Percentiles rank a stretch among this genome's conserved stretches.
Conservation (phyloP, 2,888 invertebrate species). For the Lomographa bimaculata region DNA sequence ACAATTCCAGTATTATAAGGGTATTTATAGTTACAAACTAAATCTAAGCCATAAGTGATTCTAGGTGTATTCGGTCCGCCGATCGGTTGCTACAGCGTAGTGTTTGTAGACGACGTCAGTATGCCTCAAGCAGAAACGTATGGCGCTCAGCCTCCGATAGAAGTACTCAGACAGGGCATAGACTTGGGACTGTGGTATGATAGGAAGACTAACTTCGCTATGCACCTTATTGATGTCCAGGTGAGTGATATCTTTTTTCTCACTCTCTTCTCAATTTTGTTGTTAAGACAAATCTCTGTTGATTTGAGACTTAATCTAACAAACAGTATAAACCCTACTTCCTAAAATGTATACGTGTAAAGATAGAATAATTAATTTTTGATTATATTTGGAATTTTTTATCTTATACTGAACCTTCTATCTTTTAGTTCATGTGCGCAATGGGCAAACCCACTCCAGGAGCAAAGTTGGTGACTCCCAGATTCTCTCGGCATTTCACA, state of each 20-base stretch:
- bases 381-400: no score
- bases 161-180: constrained; percentile 94
- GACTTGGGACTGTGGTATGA: constrained; percentile 97
- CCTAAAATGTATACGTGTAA: no score
- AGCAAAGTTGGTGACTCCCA: constrained; percentile 91
- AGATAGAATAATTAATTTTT: no score
- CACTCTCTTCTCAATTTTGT: no score
- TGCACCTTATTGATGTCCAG: constrained; percentile 93
- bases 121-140: constrained; percentile 96
- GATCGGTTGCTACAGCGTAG: constrained; percentile 93
- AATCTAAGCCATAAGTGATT: no score
- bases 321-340: no score
- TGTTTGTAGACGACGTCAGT: constrained; percentile 98
- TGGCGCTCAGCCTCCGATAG: constrained; percentile 97
- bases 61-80: constrained; percentile 96
- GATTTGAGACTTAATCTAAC: no score
- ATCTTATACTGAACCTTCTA: no score
- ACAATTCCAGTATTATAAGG: no score
- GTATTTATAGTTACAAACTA: no score
- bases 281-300: no score
- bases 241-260: no score
- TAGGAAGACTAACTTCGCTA: constrained; percentile 89
- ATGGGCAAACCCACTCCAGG: constrained; percentile 93
- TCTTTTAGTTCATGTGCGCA: constrained; percentile 89
- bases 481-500: constrained; percentile 94